Base-by-base conservation (phyloP, 2,888 invertebrate genomes). In the Drosophila cracens region DNA sequence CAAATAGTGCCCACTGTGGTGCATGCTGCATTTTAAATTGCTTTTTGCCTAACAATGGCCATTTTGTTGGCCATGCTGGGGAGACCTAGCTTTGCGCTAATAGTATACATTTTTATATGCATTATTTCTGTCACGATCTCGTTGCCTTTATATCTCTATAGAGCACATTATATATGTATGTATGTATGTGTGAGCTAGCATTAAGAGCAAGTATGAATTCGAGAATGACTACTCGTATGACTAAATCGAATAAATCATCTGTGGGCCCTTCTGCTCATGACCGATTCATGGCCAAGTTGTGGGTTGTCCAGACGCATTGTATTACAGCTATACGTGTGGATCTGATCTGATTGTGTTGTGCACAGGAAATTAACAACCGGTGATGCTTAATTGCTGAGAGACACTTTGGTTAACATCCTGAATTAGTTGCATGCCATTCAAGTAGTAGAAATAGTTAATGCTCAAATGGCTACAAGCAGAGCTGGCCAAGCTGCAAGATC, bases 41-140 rank as follows among this genome's bases (percentile, higher is more conserved):
- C 76, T 70, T 74, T 83, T 62, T 63, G 61, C 70, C 68, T 79
- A 74, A 74, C 80, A 66, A 66, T 76, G 73, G 88, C 76, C 81
- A 76, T 82, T 84, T 87, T 78, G 71, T 71, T 87, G 66, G 81
- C 67, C 68, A 68, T 68, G 70, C 65, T 53, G n/a, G 40, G 16
- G 43, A 51, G 70, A 54, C 70, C 65, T 61, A 61, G 74, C 68
- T 80, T 61, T 77, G 61, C 51, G 63, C 74, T 88, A 87, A 90
- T 87, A 84, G 83, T 84, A 90, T 83, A 89, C 79, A 87, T 88
- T 90, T 89, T 87, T 82, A 76, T 85, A 86, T 87, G 91, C 90
- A 89, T 89, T 91, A 89, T 87, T 89, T 86, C 90, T 89, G 91
- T 90, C 90, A 91, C 90, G 91, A 90, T 90, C 89, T 91, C 68